phyloP scores from a whole-genome alignment of 1,140 invertebrate genomes.

The Nomia melanderi region DNA sequence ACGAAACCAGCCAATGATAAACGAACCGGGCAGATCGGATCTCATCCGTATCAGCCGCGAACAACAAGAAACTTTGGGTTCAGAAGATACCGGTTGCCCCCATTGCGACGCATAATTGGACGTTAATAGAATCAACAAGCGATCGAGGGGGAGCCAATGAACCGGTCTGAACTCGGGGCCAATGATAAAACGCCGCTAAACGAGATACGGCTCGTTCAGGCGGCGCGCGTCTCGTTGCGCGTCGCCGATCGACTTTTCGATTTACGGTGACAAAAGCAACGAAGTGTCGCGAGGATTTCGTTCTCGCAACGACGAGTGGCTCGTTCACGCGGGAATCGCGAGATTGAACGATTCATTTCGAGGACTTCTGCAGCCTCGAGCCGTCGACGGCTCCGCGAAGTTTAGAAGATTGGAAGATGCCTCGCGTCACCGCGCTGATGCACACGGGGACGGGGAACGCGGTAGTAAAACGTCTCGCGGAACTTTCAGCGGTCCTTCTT shows the following conservation, averaged over 20 bases:
- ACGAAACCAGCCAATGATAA: too few relatives aligned
- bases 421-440: neutral
- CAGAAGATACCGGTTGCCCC: neutral
- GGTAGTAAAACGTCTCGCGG: neutral
- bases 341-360: constrained; percentile 13
- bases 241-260: constrained; percentile 33
- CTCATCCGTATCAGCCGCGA: neutral
- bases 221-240: neutral
- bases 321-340: neutral
- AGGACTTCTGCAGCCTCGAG: neutral
- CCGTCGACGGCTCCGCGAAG: neutral
- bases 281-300: neutral
- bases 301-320: neutral
- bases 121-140: constrained; percentile 25
- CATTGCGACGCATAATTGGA: constrained; percentile 24
- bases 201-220: constrained; percentile 12
- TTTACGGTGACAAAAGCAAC: constrained; percentile 21
- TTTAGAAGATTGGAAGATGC: constrained; percentile 16
- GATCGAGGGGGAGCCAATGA: too few relatives aligned
- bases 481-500: neutral
- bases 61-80: neutral
- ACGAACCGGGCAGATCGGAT: too few relatives aligned
- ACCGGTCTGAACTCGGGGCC: neutral
- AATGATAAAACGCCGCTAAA: constrained; percentile 24
- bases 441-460: neutral